Evolutionary conservation across 1,140 invertebrate genomes (phyloP), one percentile per base, ranked within the genome.

Genomic region (Mactra quadrangularis): DNA sequence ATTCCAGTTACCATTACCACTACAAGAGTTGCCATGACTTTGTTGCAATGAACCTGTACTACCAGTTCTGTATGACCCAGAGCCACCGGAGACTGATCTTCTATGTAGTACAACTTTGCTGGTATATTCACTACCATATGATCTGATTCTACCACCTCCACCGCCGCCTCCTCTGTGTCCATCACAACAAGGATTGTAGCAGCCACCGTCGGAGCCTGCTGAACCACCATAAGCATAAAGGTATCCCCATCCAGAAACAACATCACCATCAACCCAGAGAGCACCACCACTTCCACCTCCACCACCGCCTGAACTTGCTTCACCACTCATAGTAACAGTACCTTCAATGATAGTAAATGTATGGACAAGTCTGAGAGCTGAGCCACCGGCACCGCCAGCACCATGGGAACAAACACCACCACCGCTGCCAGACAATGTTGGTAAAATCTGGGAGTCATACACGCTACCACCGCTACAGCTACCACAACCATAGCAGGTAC

Each of bases 211-310:
- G 31, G 75, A 55, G n/a, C 50, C 47, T 19, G 64, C 76, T 19
- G 66, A 35, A 3, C 89, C 89, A 29, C 89, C 89, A 82, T 75
- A 38, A 0, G 87, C 87, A 66, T 77, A 45, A 4, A 90, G 29
- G 19, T 31, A 50, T 13, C 89, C 89, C 87, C 88, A 87, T 7
- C 89, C 89, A 52, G 87, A 85, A 55, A 89, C 81, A 13, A 86
- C 55, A 33, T 87, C 64, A 50, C 84, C 72, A 57, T 90, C 88
- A 1, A 90, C 35, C 89, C 89, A 90, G 3, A 89, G 53, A 27
- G 87, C 82, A 17, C 89, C 89, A 45, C 89, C 89, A 74, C 84
- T 83, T 19, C 89, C 89, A 19, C 86, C 88, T 25, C 89, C 89
- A 38, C 78, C 86, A 31, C 85, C 88, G 25, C 83, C 78, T 27